These are phyloP conservation scores for Lytechinus pictus DNA, from an alignment of 35 echinoderm and acorn worm species.

Conservation along the genomic window DNA sequence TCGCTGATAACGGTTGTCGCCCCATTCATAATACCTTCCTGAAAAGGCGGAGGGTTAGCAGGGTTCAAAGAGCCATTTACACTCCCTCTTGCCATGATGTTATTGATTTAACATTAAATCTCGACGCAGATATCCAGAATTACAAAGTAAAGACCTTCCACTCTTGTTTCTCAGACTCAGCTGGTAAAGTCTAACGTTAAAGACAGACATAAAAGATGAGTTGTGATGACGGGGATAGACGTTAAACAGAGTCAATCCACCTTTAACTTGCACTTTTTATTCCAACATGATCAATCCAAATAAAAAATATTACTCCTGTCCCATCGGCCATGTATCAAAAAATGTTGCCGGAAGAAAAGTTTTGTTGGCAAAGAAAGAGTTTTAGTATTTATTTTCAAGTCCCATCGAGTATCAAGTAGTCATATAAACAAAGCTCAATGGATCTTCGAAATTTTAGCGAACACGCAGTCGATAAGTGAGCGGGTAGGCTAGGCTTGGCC, in stretches of 20 bases:
- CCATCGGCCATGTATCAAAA: background rate
- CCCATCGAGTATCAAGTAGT: background rate
- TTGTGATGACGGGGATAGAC: no score
- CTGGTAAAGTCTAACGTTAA: no score
- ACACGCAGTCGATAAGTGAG: no score
- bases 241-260: background rate
- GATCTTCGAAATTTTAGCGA: no score
- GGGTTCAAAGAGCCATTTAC: background rate
- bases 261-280: background rate
- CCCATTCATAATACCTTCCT: constrained; percentile 27
- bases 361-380: background rate
- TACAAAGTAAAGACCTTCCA: background rate
- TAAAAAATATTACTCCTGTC: background rate
- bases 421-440: background rate
- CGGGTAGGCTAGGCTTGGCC: no score
- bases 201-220: no score
- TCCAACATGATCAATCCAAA: background rate
- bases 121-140: background rate
- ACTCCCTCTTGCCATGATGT: constrained; percentile 39
- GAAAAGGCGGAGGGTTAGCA: background rate
- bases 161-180: background rate
- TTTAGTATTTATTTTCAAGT: background rate
- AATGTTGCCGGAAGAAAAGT: background rate
- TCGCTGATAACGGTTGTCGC: constrained; percentile 34
- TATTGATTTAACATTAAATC: background rate